Evolutionary conservation across 2,797 vertebrate species (phyloP), one percentile per base, ranked within the genome.

Genomic region (Hyperoplus lanceolatus): DNA sequence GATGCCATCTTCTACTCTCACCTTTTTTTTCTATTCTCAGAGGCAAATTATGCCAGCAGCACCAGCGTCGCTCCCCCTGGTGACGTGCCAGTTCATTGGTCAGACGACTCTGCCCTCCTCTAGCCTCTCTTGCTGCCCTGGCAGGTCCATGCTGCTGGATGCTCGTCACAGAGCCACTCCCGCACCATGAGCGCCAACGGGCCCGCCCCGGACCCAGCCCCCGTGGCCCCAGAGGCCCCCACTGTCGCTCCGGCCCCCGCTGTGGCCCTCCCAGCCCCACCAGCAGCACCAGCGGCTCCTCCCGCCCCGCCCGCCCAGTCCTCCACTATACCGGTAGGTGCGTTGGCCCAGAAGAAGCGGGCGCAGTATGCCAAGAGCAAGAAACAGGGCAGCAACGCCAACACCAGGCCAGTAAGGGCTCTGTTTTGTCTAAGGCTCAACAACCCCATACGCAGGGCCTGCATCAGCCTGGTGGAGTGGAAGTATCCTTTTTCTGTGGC

Each of bases 391-490:
- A 96, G 97, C 77, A 97, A 96, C 0, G 96, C 97, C 75, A 99
- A 97, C 94, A 98, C 96, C 93, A 95, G 98, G 92, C 97, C 98
- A 42, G 95, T 96, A 65, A 96, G 98, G 48, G 98, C 98, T 89
- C 97, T 99, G 84, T 99, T 99, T 95, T 99, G 98, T 92, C 96
- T 99, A 91, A 98, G 96, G 73, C 97, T 99, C 92, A 99, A 98
- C 94, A 99, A 99, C 93, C 98, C 98, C 86, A 96, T 99, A 95
- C 96, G 98, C 93, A 97, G 97, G 96, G 98, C 98, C 94, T 99
- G 98, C 94, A 99, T 99, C 95, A 99, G 97, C 94, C 95, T 99
- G 91, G 98, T 99, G 95, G 98, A 99, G 96, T 99, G 98, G 98
- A 99, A 99, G 96, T 99, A 99, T 99, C 98, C 97, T 99, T 97